phyloP scores from a whole-genome alignment of 2,797 vertebrate species.

The Tadarida brasiliensis region DNA sequence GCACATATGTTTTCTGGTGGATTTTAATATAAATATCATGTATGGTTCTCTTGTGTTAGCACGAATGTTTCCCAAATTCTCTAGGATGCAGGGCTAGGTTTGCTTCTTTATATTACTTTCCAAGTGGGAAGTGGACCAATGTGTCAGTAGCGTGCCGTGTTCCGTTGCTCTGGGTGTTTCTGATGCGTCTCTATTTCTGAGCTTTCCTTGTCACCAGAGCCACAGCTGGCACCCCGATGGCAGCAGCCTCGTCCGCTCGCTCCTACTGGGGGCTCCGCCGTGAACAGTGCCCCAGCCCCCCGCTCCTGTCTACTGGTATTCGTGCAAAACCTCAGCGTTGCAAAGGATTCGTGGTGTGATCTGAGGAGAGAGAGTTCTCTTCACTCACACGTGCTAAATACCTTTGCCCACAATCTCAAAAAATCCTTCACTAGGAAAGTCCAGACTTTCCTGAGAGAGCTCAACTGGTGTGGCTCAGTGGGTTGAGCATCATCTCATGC shows the following conservation, averaged over 20 bases:
- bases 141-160: not conserved
- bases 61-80: not conserved
- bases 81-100: not conserved
- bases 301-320: not conserved
- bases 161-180: not conserved
- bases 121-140: not conserved
- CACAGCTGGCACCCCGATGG: not conserved
- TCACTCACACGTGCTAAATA: not conserved
- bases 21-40: not conserved
- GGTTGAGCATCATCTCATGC: no score
- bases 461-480: no score
- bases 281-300: not conserved
- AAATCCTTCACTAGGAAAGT: not conserved
- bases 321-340: not conserved
- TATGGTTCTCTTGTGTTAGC: not conserved
- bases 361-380: not conserved
- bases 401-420: not conserved
- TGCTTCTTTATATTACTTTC: not conserved
- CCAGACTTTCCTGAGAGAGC: not conserved
- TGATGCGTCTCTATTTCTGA: not conserved
- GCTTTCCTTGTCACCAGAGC: not conserved
- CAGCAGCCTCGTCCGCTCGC: not conserved
- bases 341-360: not conserved
- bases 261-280: not conserved
- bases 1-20: not conserved